Percentiles rank a stretch among this genome's conserved stretches.
Conservation (phyloP, 2,888 invertebrate genomes). For the Polietes domitor region DNA sequence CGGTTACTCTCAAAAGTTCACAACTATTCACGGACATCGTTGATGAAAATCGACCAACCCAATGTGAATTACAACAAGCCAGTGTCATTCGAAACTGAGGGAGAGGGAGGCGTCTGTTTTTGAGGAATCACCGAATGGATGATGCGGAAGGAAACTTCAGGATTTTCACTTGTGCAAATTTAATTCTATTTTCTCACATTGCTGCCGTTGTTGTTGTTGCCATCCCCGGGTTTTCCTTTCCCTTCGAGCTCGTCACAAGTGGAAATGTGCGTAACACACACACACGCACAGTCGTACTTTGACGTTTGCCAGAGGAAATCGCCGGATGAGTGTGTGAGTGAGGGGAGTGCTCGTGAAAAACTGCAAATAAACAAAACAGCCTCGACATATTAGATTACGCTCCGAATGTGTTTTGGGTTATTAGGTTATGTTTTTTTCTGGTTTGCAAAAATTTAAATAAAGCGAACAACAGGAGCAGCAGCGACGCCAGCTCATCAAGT, state of each 20-base stretch:
- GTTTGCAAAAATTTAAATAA: slow-evolving; percentile 57
- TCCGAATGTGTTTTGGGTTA: slow-evolving; percentile 61
- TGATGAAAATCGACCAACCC: no score
- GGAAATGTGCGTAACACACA: slow-evolving; percentile 52
- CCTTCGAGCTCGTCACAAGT: background rate
- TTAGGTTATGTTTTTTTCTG: slow-evolving; percentile 58
- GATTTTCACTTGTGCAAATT: slow-evolving; percentile 64
- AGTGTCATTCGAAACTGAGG: no score
- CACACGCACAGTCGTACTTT: slow-evolving; percentile 10
- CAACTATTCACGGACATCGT: background rate
- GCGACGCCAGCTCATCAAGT: slow-evolving; percentile 44
- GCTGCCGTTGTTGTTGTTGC: slow-evolving; percentile 60
- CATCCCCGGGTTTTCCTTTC: slow-evolving; percentile 41
- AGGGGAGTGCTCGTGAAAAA: background rate
- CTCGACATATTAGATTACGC: slow-evolving; percentile 51
- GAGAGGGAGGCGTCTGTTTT: no score
- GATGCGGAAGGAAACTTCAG: slow-evolving; percentile 45
- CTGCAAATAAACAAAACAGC: slow-evolving; percentile 14
- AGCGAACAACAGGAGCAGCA: slow-evolving; percentile 21
- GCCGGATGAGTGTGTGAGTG: background rate
- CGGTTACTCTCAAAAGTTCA: background rate
- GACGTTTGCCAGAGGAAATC: slow-evolving; percentile 13
- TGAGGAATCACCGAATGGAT: background rate
- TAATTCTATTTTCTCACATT: slow-evolving; percentile 52
- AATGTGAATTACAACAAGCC: no score